phyloP scores from a whole-genome alignment of 37 sponge, comb jelly and placozoan species.

The Spongilla lacustris region DNA sequence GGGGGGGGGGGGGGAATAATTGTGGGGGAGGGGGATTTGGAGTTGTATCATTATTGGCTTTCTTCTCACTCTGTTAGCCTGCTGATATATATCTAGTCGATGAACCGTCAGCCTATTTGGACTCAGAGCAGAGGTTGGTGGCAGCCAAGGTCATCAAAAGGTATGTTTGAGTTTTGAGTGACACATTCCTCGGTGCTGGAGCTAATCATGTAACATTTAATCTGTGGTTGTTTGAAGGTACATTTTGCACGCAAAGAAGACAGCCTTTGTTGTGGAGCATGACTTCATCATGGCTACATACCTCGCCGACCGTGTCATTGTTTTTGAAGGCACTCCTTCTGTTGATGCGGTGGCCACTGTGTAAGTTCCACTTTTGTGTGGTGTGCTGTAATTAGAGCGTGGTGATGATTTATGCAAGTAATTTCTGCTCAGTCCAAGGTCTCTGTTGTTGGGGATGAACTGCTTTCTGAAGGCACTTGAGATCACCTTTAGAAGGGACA shows the following conservation, averaged over 20 bases:
- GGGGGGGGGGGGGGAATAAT: too few relatives aligned
- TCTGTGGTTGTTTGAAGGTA: slow-evolving; percentile 54
- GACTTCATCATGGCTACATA: slow-evolving; percentile 99
- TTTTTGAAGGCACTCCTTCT: slow-evolving; percentile 97
- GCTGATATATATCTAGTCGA: slow-evolving; percentile 98
- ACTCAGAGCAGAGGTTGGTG: slow-evolving; percentile 96
- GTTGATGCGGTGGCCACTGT: slow-evolving; percentile 77
- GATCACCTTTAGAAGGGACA: slow-evolving; percentile 97
- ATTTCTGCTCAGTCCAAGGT: slow-evolving; percentile 65
- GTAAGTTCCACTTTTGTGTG: slow-evolving; percentile 11
- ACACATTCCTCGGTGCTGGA: background rate
- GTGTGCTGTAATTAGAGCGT: background rate
- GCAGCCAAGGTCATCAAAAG: slow-evolving; percentile 98
- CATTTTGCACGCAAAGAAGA: slow-evolving; percentile 99
- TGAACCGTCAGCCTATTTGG: slow-evolving; percentile 98
- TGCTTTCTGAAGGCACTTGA: slow-evolving; percentile 87
- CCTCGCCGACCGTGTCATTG: slow-evolving; percentile 95
- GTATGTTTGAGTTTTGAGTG: slow-evolving; percentile 8
- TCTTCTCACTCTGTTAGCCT: slow-evolving; percentile 58
- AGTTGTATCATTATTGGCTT: background rate
- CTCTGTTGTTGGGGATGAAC: slow-evolving; percentile 95
- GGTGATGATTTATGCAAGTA: background rate
- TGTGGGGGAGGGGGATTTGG: background rate
- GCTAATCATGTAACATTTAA: background rate
- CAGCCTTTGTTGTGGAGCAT: slow-evolving; percentile 99